Evolutionary conservation across 2,888 invertebrate species (phyloP).

Genomic region (Prosopocoilus inquinatus): DNA sequence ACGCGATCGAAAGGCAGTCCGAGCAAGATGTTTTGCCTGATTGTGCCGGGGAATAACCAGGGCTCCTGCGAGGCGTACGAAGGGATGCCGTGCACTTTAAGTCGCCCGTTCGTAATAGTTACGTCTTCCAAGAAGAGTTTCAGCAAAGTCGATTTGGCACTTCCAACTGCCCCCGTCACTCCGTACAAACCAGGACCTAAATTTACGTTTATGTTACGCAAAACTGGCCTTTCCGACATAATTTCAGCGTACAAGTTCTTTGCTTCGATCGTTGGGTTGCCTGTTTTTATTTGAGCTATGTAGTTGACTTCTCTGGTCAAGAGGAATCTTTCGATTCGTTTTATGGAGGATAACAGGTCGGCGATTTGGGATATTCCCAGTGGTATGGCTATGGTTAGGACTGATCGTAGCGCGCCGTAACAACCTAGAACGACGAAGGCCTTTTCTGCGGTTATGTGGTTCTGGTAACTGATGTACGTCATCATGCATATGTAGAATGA

Average conservation of each 20-base stretch:
- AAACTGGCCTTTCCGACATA: constrained; percentile 35
- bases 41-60: constrained; percentile 57
- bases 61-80: constrained; percentile 61
- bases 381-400: constrained; percentile 88
- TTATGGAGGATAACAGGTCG: constrained; percentile 73
- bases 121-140: constrained; percentile 66
- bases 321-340: constrained; percentile 62
- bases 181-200: constrained; percentile 50
- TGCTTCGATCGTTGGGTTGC: constrained; percentile 11
- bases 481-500: constrained; percentile 45
- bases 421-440: constrained; percentile 89
- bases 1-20: constrained; percentile 59
- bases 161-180: constrained; percentile 61
- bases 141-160: constrained; percentile 59
- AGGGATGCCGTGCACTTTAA: constrained; percentile 61
- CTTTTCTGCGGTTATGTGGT: constrained; percentile 74
- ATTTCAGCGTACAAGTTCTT: constrained; percentile 25
- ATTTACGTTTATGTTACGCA: constrained; percentile 46
- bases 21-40: constrained; percentile 75
- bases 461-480: constrained; percentile 48
- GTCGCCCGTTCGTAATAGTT: constrained; percentile 59
- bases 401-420: constrained; percentile 80
- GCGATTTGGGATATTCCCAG: constrained; percentile 78
- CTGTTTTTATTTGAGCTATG: constrained; percentile 1
- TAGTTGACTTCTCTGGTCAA: constrained; percentile 47